Conservation (phyloP, 2,888 invertebrate genomes). For the Gymnocheta viridis region DNA sequence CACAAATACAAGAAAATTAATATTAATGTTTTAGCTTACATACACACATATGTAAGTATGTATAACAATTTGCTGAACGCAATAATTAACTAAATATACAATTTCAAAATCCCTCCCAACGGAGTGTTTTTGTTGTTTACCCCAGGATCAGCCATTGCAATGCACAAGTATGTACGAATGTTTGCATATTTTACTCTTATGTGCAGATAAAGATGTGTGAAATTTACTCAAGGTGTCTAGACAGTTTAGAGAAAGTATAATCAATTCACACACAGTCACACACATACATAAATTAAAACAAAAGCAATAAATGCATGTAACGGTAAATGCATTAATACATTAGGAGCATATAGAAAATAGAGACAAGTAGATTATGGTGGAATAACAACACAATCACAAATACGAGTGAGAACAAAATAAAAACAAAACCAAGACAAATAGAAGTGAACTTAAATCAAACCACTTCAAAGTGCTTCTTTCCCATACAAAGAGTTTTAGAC, state of each 20-base stretch:
- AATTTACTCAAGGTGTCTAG: slow-evolving; percentile 70
- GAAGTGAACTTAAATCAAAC: not conserved
- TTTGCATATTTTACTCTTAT: slow-evolving; percentile 9
- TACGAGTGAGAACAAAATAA: not conserved
- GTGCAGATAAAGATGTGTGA: too few species aligned
- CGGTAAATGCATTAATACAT: slow-evolving; percentile 28
- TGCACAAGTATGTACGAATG: not conserved
- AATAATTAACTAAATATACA: slow-evolving; percentile 62
- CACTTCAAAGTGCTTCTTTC: too few species aligned
- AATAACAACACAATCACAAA: slow-evolving; percentile 38
- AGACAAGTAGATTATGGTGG: slow-evolving; percentile 66
- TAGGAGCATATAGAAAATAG: slow-evolving; percentile 29
- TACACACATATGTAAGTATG: not conserved
- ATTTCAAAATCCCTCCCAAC: slow-evolving; percentile 58
- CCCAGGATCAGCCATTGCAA: slow-evolving; percentile 25
- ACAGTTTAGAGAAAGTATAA: slow-evolving; percentile 69
- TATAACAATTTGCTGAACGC: slow-evolving; percentile 28
- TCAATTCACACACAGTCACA: slow-evolving; percentile 8
- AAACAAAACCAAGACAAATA: not conserved
- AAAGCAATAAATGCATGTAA: not conserved
- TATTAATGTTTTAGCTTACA: slow-evolving; percentile 7
- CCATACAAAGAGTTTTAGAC: too few species aligned
- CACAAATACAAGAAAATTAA: slow-evolving; percentile 14
- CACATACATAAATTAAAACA: not conserved
- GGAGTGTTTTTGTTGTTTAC: not conserved